Evolutionary conservation across 1,140 invertebrate species (phyloP), one percentile per base, ranked within the genome.

Genomic region (Heliconius eleuchia): DNA sequence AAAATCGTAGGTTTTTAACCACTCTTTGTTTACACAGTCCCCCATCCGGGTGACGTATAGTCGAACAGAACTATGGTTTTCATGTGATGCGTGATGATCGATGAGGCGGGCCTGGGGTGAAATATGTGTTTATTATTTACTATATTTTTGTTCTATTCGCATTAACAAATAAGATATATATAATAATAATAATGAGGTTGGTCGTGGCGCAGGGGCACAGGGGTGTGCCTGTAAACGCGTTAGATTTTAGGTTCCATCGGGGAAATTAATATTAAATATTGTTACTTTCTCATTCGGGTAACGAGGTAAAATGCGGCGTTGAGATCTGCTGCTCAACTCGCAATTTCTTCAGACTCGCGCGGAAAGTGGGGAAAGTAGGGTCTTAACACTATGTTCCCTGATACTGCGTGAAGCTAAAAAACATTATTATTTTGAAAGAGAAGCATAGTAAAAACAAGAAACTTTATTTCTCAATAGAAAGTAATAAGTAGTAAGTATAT

Each of bases 1-100:
- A 52, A 18, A 52, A 19, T 19, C 4, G 11, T 34, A 5, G 27
- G 7, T 71, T 71, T 71, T 34, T 34, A 34, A 71, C 19, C 16
- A 71, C 18, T 71, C 70, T 71, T 71, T 71, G 70, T 71, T 71
- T 71, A 71, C 70, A 71, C 70, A 71, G 27, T 71, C 70, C 70
- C 70, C 70, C 16, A 34, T 37, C 27, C 13, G 55, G 16, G 50
- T 18, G 50, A 9, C 55, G 55, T 23, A 19, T 55, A 55, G 23
- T 57, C 55, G 55, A 18, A 71, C 30, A 71, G n/a, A 71, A 71
- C 70, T 71, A 37, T 16, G 70, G 70, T 71, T 71, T 71, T 71
- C 70, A 71, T 71, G 30, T 18, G 70, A 71, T 71, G 70, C 70
- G 70, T 71, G 9, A 71, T 71, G 70, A 71, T 71, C 70, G 70